Percentiles rank a stretch among this genome's conserved stretches.
These are phyloP conservation scores for Ochotona princeps DNA, from an alignment of 2,113 vertebrate genomes.

Conservation along the genomic window DNA sequence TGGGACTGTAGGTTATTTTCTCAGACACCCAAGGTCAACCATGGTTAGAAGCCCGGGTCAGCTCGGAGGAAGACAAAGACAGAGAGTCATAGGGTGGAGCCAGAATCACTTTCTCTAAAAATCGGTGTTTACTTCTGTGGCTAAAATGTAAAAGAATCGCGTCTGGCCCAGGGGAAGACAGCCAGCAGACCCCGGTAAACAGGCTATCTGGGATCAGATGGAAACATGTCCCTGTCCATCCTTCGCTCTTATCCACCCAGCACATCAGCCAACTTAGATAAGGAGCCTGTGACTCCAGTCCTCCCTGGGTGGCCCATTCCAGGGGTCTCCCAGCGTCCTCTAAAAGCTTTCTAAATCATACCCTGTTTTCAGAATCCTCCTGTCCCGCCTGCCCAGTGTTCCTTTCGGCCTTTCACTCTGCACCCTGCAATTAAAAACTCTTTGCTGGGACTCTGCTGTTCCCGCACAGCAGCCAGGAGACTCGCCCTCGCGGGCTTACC, in stretches of 20 bases:
- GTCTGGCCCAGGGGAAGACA: not conserved
- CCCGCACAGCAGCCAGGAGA: not conserved
- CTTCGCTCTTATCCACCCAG: too few relatives aligned
- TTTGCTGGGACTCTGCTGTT: not conserved
- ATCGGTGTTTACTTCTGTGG: not conserved
- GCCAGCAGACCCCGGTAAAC: not conserved
- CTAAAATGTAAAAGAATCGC: not conserved
- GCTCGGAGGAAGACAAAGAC: not conserved
- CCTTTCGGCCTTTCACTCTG: not conserved
- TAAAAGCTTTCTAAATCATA: not conserved
- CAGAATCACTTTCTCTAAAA: not conserved
- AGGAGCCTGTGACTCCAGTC: rapidly evolving
- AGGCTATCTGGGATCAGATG: not conserved
- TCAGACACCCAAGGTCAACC: not conserved
- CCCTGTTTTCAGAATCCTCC: not conserved
- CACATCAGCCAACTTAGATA: not conserved
- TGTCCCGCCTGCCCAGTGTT: not conserved
- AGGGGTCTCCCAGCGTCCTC: not conserved
- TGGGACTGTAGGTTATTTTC: not conserved
- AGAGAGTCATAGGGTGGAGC: not conserved
- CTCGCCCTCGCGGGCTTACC: rapidly evolving
- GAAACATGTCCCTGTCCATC: not conserved
- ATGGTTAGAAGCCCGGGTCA: not conserved
- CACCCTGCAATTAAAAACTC: not conserved
- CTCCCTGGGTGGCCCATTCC: rapidly evolving